phyloP scores from a whole-genome alignment of 1,140 invertebrate species.

The Hycleus phaleratus region DNA sequence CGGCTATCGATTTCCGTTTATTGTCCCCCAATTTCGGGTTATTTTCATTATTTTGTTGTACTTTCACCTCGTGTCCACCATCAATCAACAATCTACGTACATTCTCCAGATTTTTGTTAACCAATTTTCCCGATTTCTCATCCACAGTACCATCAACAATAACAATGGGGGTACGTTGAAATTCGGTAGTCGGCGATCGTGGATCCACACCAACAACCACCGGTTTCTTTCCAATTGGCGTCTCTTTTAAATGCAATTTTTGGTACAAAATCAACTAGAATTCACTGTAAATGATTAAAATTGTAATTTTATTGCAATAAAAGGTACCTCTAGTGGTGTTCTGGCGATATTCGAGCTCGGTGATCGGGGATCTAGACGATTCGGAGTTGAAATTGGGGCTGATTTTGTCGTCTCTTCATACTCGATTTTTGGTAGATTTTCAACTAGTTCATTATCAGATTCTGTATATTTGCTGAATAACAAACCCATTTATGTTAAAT shows the following conservation, averaged over 20 bases:
- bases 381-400: constrained; percentile 21
- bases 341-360: constrained; percentile 41
- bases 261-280: constrained; percentile 13
- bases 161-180: constrained; percentile 43
- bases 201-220: constrained; percentile 37
- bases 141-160: constrained; percentile 12
- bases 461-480: too few species aligned
- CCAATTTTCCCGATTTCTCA: constrained; percentile 24
- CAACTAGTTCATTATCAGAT: too few species aligned
- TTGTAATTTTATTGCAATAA: background rate
- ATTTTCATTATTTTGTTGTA: background rate
- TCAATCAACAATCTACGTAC: constrained; percentile 10
- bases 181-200: constrained; percentile 42
- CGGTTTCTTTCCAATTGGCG: constrained; percentile 11
- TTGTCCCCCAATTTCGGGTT: constrained; percentile 28
- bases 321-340: constrained; percentile 40
- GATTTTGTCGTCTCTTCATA: too few species aligned
- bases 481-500: too few species aligned
- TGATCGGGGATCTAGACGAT: constrained; percentile 39
- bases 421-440: too few species aligned
- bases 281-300: background rate
- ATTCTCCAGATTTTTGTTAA: constrained; percentile 35
- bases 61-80: background rate
- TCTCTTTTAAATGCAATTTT: constrained; percentile 1
- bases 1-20: constrained; percentile 33